Evolutionary conservation across 2,888 invertebrate genomes (phyloP).

Genomic region (Atrina japonica): DNA sequence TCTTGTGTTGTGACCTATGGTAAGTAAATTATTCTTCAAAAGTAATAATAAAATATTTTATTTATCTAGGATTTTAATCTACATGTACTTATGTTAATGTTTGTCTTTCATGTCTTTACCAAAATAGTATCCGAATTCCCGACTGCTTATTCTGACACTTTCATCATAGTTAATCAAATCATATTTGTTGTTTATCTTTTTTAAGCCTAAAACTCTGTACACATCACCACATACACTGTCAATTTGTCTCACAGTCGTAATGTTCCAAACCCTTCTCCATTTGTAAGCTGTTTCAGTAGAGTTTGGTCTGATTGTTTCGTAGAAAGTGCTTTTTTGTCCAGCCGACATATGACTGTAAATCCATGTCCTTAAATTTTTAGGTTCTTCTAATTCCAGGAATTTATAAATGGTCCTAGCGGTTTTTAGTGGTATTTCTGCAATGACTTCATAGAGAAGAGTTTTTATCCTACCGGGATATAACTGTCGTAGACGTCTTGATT

Average conservation of each 20-base stretch:
- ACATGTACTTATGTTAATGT: too few relatives aligned
- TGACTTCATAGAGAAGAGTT: conserved; percentile 32
- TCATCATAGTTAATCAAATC: conserved; percentile 3
- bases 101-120: too few relatives aligned
- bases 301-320: conserved; percentile 31
- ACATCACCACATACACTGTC: conserved; percentile 24
- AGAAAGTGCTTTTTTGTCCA: conserved; percentile 20
- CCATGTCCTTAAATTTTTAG: conserved; percentile 25
- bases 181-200: not conserved
- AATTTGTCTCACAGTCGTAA: conserved; percentile 14
- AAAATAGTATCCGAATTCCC: too few relatives aligned
- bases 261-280: conserved; percentile 28
- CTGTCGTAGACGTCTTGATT: conserved; percentile 15
- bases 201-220: conserved; percentile 12
- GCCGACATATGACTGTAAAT: conserved; percentile 31
- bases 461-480: conserved; percentile 27
- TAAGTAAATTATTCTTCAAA: too few relatives aligned
- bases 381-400: conserved; percentile 22
- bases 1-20: too few relatives aligned
- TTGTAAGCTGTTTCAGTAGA: conserved; percentile 20
- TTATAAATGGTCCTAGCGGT: conserved; percentile 25
- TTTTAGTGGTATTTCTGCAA: conserved; percentile 28
- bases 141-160: not conserved
- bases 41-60: too few relatives aligned
- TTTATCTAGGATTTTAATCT: too few relatives aligned